These are phyloP conservation scores for Xenops minutus DNA, from an alignment of 2,797 vertebrate genomes.

Conservation along the genomic window DNA sequence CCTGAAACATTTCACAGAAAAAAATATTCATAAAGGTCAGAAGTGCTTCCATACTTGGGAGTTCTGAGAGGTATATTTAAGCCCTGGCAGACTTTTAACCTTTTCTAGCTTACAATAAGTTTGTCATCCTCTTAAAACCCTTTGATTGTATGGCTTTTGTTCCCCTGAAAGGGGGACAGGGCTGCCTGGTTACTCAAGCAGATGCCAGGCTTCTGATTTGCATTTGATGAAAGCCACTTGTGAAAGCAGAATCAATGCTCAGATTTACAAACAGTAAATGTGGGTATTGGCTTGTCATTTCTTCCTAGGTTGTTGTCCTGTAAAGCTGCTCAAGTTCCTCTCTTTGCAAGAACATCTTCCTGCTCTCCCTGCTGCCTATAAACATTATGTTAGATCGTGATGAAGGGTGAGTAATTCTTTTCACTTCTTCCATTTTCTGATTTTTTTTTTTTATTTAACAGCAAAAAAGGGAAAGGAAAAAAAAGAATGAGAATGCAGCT, in stretches of 20 bases:
- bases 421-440: neutral
- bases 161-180: conserved; percentile 64
- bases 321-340: conserved; percentile 57
- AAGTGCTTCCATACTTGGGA: neutral
- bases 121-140: conserved; percentile 59
- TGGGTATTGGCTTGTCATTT: conserved; percentile 63
- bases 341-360: conserved; percentile 25
- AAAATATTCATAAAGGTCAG: neutral
- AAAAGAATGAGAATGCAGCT: neutral
- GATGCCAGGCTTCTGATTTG: conserved; percentile 72
- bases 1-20: neutral
- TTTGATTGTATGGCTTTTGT: conserved; percentile 69
- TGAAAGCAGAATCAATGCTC: conserved; percentile 67
- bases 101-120: conserved; percentile 63
- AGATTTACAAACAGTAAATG: conserved; percentile 67
- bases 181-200: conserved; percentile 69
- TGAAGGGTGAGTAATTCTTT: conserved; percentile 65
- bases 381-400: conserved; percentile 55
- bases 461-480: neutral
- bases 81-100: conserved; percentile 65
- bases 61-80: conserved; percentile 58
- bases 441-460: neutral
- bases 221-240: conserved; percentile 70
- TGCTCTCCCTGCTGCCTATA: neutral
- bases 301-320: conserved; percentile 55